A percentile compares a stretch with the other conserved stretches of the same genome.
Conservation (phyloP, 2,113 vertebrate species). For the Diphyllodes magnificus region DNA sequence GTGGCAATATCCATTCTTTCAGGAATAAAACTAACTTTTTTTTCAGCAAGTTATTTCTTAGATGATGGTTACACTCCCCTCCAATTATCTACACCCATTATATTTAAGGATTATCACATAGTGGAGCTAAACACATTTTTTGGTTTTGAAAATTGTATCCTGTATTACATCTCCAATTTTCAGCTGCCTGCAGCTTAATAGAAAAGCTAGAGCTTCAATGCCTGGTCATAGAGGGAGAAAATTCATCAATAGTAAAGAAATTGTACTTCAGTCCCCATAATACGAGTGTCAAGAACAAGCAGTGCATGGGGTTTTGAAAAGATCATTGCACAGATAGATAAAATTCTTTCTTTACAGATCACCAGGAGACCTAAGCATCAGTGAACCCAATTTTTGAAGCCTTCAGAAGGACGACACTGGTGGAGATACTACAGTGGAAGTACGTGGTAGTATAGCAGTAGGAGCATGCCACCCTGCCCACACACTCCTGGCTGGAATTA, state of each 20-base stretch:
- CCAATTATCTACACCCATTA: background rate
- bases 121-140: background rate
- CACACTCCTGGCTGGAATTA: background rate
- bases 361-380: background rate
- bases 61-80: background rate
- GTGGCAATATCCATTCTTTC: background rate
- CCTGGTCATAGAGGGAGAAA: background rate
- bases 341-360: background rate
- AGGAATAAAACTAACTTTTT: background rate
- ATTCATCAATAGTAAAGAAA: background rate
- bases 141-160: background rate
- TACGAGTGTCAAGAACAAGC: background rate
- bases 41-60: background rate
- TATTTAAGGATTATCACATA: background rate
- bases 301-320: background rate
- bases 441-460: background rate
- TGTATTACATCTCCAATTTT: background rate
- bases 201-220: background rate
- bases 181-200: background rate
- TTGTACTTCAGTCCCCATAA: background rate
- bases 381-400: background rate
- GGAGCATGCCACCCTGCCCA: background rate
- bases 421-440: background rate
- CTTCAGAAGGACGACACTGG: background rate
- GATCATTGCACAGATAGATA: slow-evolving; percentile 3